A percentile compares a stretch with the other conserved stretches of the same genome.
Conservation (phyloP, 2,797 vertebrate species). For the Sebastes nivosus region DNA sequence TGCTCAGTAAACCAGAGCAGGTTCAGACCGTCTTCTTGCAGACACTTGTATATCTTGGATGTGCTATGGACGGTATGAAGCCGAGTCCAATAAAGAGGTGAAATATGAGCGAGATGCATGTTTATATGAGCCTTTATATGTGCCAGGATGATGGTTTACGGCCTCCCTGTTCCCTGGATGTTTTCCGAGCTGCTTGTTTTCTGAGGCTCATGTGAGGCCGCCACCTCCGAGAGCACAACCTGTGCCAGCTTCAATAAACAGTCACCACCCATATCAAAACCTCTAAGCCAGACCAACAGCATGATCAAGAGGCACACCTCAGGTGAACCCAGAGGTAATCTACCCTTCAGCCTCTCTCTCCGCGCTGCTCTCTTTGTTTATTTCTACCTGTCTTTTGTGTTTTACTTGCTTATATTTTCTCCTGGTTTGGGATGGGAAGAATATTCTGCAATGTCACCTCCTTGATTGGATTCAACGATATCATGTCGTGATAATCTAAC, state of each 20-base stretch:
- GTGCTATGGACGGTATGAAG: constrained; percentile 18
- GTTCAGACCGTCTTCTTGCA: constrained; percentile 52
- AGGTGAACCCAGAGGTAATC: constrained; percentile 73
- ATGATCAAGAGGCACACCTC: constrained; percentile 68
- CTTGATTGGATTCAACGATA: constrained; percentile 37
- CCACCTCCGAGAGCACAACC: constrained; percentile 51
- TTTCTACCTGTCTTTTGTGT: constrained; percentile 46
- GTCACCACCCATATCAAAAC: constrained; percentile 66
- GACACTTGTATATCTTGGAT: constrained; percentile 61
- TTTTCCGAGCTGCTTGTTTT: constrained; percentile 58
- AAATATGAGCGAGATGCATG: constrained; percentile 72
- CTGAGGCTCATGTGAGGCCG: constrained; percentile 54
- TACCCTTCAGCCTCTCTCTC: constrained; percentile 43
- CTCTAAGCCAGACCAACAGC: constrained; percentile 60
- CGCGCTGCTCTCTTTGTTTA: constrained; percentile 43
- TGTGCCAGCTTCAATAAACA: constrained; percentile 74
- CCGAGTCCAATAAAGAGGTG: constrained; percentile 60
- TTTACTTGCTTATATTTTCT: constrained; percentile 44
- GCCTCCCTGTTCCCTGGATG: constrained; percentile 58
- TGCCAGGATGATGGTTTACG: constrained; percentile 63
- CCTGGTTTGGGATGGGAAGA: constrained; percentile 12
- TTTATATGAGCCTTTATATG: constrained; percentile 67
- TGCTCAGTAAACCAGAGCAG: constrained; percentile 50
- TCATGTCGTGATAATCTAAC: constrained; percentile 39
- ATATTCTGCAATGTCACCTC: constrained; percentile 43